Conservation (phyloP, 64 coral and sea anemone species). For the Trachythela sp. region DNA sequence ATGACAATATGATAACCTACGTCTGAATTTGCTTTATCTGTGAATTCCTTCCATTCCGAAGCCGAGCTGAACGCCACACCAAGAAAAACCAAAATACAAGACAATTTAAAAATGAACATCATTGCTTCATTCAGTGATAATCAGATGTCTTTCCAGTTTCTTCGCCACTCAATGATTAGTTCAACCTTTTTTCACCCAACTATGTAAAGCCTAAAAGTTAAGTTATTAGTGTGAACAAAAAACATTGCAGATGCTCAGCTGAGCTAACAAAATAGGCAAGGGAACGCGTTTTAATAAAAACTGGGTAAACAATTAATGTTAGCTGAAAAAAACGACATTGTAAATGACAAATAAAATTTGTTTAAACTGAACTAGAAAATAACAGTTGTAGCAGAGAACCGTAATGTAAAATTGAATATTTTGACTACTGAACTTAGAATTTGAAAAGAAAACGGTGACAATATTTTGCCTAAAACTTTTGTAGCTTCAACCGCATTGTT, state of each 20-base stretch:
- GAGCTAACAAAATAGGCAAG: not conserved
- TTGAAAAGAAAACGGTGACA: no score
- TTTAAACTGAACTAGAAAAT: no score
- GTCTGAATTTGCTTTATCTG: not conserved
- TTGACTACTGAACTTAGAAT: no score
- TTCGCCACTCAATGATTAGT: no score
- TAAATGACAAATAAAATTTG: no score
- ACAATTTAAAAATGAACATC: not conserved
- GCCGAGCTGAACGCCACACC: not conserved
- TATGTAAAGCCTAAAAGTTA: not conserved
- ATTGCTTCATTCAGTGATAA: not conserved
- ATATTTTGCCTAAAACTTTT: no score
- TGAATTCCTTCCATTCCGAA: conserved; percentile 9
- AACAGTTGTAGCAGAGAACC: no score
- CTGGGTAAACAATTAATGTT: not conserved
- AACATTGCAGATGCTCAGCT: not conserved
- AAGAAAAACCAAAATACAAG: not conserved
- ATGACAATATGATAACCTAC: conserved; percentile 13
- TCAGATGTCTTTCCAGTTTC: no score
- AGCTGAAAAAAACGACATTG: not conserved
- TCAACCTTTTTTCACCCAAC: not conserved
- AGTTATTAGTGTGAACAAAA: not conserved
- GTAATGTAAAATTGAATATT: no score
- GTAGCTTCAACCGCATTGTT: no score
- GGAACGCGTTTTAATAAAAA: not conserved